These are phyloP conservation scores for Lithophane ornitopus DNA, from an alignment of 2,888 invertebrate genomes.

Conservation along the genomic window DNA sequence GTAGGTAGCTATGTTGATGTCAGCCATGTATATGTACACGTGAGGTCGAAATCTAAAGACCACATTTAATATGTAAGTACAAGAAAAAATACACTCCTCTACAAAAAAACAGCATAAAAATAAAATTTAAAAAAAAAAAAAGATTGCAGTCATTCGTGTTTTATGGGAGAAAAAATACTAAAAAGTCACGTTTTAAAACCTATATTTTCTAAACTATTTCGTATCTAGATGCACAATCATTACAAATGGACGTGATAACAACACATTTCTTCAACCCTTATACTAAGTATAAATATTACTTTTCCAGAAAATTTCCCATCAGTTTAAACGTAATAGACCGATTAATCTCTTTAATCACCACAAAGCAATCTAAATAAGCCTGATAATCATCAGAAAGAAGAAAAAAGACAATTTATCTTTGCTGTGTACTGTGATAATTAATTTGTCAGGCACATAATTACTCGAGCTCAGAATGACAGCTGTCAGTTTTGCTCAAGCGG, in stretches of 20 bases:
- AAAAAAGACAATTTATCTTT: conserved; percentile 41
- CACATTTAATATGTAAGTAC: neutral
- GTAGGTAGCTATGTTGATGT: neutral
- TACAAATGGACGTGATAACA: neutral
- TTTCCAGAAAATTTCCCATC: conserved; percentile 1
- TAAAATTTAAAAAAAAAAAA: neutral
- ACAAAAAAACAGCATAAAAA: neutral
- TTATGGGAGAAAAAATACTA: neutral
- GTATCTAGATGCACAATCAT: neutral
- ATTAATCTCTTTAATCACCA: conserved; percentile 29
- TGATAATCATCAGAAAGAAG: conserved; percentile 8
- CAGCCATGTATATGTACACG: neutral
- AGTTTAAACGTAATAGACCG: conserved; percentile 2
- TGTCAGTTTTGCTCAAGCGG: conserved; percentile 27
- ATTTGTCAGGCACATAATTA: conserved; percentile 51
- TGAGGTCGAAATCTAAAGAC: neutral
- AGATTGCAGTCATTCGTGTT: neutral
- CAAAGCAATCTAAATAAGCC: conserved; percentile 10
- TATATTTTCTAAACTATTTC: neutral
- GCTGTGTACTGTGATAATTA: conserved; percentile 46
- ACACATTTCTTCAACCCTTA: neutral
- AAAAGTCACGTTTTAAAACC: neutral
- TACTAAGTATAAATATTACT: too few species aligned
- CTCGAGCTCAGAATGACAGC: conserved; percentile 40
- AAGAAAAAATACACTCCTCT: neutral